Evolutionary conservation across 2,113 vertebrate species (phyloP), one percentile per base, ranked within the genome.

Genomic region (Perognathus longimembris): DNA sequence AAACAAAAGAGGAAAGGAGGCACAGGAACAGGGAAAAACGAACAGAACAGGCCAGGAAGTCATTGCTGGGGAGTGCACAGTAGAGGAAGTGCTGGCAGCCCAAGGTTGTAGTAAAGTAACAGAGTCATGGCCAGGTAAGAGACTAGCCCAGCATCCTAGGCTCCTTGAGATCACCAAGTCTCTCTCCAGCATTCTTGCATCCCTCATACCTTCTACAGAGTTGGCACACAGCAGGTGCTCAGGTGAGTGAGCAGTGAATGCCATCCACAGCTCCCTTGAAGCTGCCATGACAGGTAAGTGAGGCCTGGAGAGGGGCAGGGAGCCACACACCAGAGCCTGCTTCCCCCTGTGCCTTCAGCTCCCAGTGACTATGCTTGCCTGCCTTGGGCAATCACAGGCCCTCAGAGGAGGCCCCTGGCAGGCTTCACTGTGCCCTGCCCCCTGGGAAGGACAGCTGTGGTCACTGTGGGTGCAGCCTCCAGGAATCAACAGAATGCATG

Each of bases 91-190:
- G 36, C 67, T 30, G 28, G 38, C 69, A 45, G 7, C 4, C 32
- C 14, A 54, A 87, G 30, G 45, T 36, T 24, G 2, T 3, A 54
- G 12, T 54, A 40, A 26, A 71, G 36, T 3, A 38, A 54, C n/a
- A 71, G 69, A 64, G 59, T 63, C 12, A 28, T 11, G 73, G 26
- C 12, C 14, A 14, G 18, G 2, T 18, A 28, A 15, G 36, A 82
- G 34, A 74, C 1, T 8, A 42, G 5, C 1, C 42, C 3, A 28
- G 26, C 4, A 42, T 12, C 28, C 1, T 11, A 2, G 2, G 26
- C 20, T 4, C 40, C 75, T 64, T 50, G 34, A 40, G 34, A 10
- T n/a, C 10, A 0, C 2, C 45, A 8, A 5, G 17, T 11, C 10
- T 66, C 50, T 76, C 54, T 79, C 34, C 6, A 22, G 9, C 11